A percentile compares a stretch with the other conserved stretches of the same genome.
phyloP scores from a whole-genome alignment of 1,140 invertebrate genomes.

The Varroa destructor region DNA sequence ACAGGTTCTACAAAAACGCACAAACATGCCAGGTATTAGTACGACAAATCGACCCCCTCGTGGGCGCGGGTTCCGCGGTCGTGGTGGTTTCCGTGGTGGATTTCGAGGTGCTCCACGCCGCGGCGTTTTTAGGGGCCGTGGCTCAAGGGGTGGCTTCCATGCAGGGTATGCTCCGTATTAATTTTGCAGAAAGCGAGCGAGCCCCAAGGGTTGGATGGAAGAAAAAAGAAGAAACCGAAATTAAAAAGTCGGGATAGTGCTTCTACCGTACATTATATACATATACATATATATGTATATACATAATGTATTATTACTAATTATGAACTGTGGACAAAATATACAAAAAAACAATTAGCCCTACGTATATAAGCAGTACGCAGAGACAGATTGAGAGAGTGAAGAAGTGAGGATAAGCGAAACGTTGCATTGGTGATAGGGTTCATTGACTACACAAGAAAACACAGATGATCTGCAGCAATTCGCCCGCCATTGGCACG shows the following conservation, averaged over 20 bases:
- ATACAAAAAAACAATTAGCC: background rate
- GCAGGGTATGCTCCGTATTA: constrained; percentile 29
- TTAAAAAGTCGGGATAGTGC: constrained; percentile 2
- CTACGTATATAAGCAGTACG: constrained; percentile 29
- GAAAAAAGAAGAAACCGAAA: constrained; percentile 15
- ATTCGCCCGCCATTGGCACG: background rate
- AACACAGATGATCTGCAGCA: background rate
- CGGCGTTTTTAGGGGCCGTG: constrained; percentile 29
- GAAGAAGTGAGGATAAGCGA: background rate
- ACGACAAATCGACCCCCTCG: constrained; percentile 76
- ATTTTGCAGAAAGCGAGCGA: constrained; percentile 18
- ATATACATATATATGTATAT: background rate
- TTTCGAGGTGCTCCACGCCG: constrained; percentile 29
- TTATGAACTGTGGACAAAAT: too few species aligned
- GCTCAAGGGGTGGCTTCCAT: constrained; percentile 29
- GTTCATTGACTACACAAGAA: background rate
- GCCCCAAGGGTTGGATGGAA: constrained; percentile 22
- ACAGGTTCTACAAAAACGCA: constrained; percentile 87
- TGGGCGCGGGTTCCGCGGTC: constrained; percentile 51
- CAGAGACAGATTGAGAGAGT: background rate
- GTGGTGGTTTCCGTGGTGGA: constrained; percentile 47
- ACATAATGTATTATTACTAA: background rate
- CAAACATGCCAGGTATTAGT: constrained; percentile 88
- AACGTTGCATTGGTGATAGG: background rate
- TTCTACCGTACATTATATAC: background rate